These are phyloP conservation scores for Loripinus fragilis DNA, from an alignment of 2,888 invertebrate genomes.

Conservation along the genomic window DNA sequence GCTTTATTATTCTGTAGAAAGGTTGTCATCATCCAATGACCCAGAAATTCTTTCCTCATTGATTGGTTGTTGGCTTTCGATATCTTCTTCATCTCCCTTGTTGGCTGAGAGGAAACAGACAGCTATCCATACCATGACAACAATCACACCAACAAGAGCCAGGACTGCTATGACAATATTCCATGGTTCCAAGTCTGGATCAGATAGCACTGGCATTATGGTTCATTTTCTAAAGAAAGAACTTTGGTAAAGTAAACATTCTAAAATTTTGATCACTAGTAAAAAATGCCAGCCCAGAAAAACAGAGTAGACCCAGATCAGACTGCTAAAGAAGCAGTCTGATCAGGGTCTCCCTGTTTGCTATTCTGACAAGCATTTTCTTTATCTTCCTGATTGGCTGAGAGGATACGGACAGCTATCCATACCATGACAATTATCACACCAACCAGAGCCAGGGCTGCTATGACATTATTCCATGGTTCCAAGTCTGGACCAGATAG, in stretches of 20 bases:
- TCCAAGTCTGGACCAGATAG: slow-evolving; percentile 3
- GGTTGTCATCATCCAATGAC: not conserved
- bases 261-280: too few relatives aligned
- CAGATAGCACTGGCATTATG: not conserved
- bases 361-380: too few relatives aligned
- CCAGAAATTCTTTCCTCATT: not conserved
- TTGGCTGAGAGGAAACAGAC: slow-evolving; percentile 4
- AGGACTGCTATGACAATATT: slow-evolving; percentile 9
- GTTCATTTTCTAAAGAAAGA: not conserved
- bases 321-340: too few relatives aligned
- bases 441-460: not conserved
- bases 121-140: slow-evolving; percentile 21
- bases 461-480: slow-evolving; percentile 9
- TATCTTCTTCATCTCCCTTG: not conserved
- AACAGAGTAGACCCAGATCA: too few relatives aligned
- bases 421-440: slow-evolving; percentile 14
- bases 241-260: too few relatives aligned
- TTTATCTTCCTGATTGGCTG: not conserved
- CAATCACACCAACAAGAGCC: not conserved
- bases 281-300: too few relatives aligned
- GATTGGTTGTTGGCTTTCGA: not conserved
- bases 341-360: too few relatives aligned
- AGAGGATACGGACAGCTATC: slow-evolving; percentile 9
- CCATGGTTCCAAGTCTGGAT: slow-evolving; percentile 3
- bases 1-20: too few relatives aligned